Conservation (phyloP, 2,113 vertebrate species). For the Centropus unirufus region DNA sequence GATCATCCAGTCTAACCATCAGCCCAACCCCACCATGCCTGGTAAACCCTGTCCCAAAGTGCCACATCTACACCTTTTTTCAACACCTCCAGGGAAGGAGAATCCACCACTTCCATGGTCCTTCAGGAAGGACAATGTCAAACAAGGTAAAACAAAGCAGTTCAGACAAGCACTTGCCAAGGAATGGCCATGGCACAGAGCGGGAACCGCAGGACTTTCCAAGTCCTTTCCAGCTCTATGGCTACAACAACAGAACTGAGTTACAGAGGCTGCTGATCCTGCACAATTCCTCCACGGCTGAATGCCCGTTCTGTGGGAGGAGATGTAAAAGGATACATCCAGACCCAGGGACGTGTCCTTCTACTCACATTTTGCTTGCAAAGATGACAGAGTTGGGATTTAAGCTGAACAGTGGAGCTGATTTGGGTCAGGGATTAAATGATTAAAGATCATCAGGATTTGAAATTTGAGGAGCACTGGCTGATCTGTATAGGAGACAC, state of each 20-base stretch:
- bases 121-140: neutral
- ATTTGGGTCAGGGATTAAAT: slow-evolving; percentile 20
- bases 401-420: neutral
- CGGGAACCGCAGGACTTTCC: neutral
- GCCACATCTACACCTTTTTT: too few relatives aligned
- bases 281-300: neutral
- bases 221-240: neutral
- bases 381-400: neutral
- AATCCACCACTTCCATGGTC: too few relatives aligned
- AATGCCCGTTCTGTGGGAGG: neutral
- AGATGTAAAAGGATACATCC: neutral
- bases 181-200: neutral
- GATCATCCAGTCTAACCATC: too few relatives aligned
- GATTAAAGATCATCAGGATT: neutral
- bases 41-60: too few relatives aligned
- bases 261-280: neutral
- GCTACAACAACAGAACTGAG: neutral
- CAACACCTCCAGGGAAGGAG: too few relatives aligned
- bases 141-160: neutral
- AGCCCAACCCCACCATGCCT: too few relatives aligned
- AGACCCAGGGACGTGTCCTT: accelerated
- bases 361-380: neutral
- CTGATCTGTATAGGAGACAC: neutral
- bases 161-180: accelerated
- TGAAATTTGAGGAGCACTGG: neutral